A percentile compares a stretch with the other conserved stretches of the same genome.
Evolutionary conservation across 2,888 invertebrate species (phyloP).

Genomic region (Neoscelio sp.): DNA sequence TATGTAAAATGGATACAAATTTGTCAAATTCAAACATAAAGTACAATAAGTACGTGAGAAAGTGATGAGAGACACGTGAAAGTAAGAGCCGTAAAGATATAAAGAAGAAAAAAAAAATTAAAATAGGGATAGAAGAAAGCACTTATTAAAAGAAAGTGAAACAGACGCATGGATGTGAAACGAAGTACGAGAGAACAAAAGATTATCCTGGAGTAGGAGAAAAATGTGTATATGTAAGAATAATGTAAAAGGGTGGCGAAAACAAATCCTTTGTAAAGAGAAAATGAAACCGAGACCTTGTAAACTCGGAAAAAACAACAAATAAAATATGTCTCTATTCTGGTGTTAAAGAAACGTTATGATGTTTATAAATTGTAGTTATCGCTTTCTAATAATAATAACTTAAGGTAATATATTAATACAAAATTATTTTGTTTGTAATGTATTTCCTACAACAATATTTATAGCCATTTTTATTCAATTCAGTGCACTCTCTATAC

Average conservation of each 20-base stretch:
- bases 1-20: too few relatives aligned
- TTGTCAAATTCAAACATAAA: too few relatives aligned
- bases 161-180: constrained; percentile 34
- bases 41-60: constrained; percentile 20
- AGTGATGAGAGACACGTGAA: constrained; percentile 33
- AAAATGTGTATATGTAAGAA: constrained; percentile 20
- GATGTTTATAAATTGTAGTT: too few relatives aligned
- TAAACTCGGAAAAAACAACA: constrained; percentile 11
- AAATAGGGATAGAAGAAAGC: constrained; percentile 21
- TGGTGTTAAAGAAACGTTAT: too few relatives aligned
- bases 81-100: constrained; percentile 16
- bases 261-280: constrained; percentile 21
- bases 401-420: too few relatives aligned
- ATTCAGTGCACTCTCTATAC: too few relatives aligned
- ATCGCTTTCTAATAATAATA: too few relatives aligned
- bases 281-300: constrained; percentile 41
- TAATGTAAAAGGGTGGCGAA: constrained; percentile 22
- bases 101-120: constrained; percentile 15
- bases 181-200: constrained; percentile 38
- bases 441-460: too few relatives aligned
- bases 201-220: not conserved
- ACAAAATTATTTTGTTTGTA: too few relatives aligned
- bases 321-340: constrained; percentile 32
- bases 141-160: constrained; percentile 53
- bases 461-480: too few relatives aligned